Base-by-base conservation (phyloP, 1,140 invertebrate genomes). In the Atopsyche davidsoni region DNA sequence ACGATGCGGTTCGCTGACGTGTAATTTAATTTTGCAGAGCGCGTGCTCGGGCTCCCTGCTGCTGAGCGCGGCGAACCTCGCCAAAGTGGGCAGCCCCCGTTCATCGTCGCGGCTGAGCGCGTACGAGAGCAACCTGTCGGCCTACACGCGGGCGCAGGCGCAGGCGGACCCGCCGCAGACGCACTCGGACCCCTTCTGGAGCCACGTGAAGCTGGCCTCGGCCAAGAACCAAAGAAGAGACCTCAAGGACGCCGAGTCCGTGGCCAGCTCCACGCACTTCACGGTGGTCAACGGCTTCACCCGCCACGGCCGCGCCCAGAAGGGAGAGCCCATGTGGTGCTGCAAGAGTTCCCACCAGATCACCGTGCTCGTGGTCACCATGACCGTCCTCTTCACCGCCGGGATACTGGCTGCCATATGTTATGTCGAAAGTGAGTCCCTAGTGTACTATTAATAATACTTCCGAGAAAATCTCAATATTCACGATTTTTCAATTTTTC, bases 201-300 rank as follows among this genome's bases (percentile, higher is more conserved):
- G 57, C 6, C 69, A 70, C 16, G 70, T 74, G 3, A 74, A 70
- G 52, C 57, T 71, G 16, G 67, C 68, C 1, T 66, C 67, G 2
- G 60, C 62, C n/a, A 56, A 63, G 32, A 67, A 65, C 57, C 70
- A 70, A 58, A 64, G 73, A 65, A 60, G 50, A 35, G 68, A 71
- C 31, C 31, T 25, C 4, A 31, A 42, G 23, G 62, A 76, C 41
- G 85, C 87, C 59, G 75, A 76, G 16, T 89, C 86, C n/a, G 73
- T 87, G 47, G 86, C 86, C 21, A 88, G 85, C 65, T 89, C 85
- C 47, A 89, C 85, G 46, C 86, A 90, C 67, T 90, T 89, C 63
- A 90, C 87, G 3, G 84, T 89, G 31, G 80, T 89, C 35, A 87
- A 88, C 62, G 83, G 86, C 11, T 80, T 87, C 60, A 80, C 80